Percentiles rank a stretch among this genome's conserved stretches.
These are phyloP conservation scores for Trichonephila clavata DNA, from an alignment of 1,140 invertebrate species.

Conservation along the genomic window DNA sequence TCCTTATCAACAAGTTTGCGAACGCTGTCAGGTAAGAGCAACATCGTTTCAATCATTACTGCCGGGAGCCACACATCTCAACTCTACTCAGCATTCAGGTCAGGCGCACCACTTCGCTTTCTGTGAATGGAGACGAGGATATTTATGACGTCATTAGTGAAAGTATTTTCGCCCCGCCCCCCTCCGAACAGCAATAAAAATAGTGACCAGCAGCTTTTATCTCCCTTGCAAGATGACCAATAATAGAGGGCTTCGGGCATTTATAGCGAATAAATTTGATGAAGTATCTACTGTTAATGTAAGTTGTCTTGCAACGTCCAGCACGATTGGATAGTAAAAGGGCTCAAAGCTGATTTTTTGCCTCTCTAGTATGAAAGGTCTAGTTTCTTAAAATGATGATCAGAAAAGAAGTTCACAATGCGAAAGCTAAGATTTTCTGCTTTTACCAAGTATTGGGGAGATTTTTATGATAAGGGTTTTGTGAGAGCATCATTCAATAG, in stretches of 20 bases:
- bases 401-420: not conserved
- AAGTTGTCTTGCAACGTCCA: constrained; percentile 15
- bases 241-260: constrained; percentile 62
- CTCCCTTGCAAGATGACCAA: constrained; percentile 44
- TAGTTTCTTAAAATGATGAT: constrained; percentile 39
- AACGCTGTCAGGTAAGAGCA: constrained; percentile 17
- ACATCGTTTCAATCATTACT: constrained; percentile 52
- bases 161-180: constrained; percentile 61
- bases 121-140: constrained; percentile 57
- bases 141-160: constrained; percentile 74
- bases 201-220: constrained; percentile 61
- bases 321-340: constrained; percentile 48
- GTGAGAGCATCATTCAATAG: no score
- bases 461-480: no score
- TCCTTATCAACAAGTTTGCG: constrained; percentile 56
- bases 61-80: constrained; percentile 63
- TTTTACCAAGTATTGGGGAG: no score
- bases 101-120: constrained; percentile 34
- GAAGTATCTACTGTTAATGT: constrained; percentile 61
- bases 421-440: not conserved
- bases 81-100: constrained; percentile 64
- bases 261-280: constrained; percentile 72
- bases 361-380: not conserved
- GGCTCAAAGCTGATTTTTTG: constrained; percentile 1
- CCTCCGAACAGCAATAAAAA: constrained; percentile 45